These are phyloP conservation scores for Hexactinellida sp. DNA, from an alignment of 37 sponge, comb jelly and placozoan genomes.

Conservation along the genomic window DNA sequence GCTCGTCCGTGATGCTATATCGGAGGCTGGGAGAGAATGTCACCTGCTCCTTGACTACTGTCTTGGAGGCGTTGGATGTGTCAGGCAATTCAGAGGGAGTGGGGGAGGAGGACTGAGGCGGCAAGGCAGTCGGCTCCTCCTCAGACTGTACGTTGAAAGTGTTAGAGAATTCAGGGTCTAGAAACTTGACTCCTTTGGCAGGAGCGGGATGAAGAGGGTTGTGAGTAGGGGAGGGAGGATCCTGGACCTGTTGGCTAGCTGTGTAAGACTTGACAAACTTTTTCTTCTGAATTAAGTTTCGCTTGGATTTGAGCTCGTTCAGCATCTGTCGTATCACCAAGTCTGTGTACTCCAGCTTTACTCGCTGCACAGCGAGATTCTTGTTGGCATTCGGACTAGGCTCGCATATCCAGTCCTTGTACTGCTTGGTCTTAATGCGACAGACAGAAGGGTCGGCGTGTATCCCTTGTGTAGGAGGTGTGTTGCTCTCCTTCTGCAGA, in stretches of 20 bases:
- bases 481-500: conserved; percentile 14
- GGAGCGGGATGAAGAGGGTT: background rate
- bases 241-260: background rate
- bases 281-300: background rate
- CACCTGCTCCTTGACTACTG: background rate
- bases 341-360: conserved; percentile 57
- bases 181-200: background rate
- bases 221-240: background rate
- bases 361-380: conserved; percentile 27
- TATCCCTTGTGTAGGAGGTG: conserved; percentile 35
- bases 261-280: background rate
- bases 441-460: conserved; percentile 44
- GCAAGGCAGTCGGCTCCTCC: background rate
- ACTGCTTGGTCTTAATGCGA: conserved; percentile 38
- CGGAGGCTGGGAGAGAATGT: background rate
- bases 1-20: background rate
- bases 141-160: background rate
- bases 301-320: conserved; percentile 22
- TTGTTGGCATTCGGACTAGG: conserved; percentile 37
- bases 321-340: conserved; percentile 43
- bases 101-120: background rate
- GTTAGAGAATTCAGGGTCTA: background rate
- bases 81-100: background rate
- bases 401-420: conserved; percentile 51
- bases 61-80: background rate